A percentile compares a stretch with the other conserved stretches of the same genome.
Conservation (phyloP, 2,113 vertebrate species). For the Physeter macrocephalus region DNA sequence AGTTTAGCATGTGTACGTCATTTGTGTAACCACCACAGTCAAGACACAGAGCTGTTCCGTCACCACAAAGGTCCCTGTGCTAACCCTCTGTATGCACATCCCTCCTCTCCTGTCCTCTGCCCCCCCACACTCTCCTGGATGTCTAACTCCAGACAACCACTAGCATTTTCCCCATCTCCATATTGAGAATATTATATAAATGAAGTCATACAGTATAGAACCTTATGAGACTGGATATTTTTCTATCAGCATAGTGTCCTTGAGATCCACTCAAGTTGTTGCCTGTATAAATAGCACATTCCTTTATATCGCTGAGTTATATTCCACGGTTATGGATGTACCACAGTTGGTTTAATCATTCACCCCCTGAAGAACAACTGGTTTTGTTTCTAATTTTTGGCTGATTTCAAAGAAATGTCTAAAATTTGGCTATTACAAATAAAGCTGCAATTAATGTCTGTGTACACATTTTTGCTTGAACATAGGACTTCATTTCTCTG, state of each 20-base stretch:
- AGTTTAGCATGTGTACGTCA: fast-evolving
- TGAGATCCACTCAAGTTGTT: not conserved
- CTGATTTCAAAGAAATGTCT: not conserved
- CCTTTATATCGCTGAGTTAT: not conserved
- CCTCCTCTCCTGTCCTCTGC: fast-evolving
- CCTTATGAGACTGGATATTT: not conserved
- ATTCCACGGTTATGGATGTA: not conserved
- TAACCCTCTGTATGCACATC: fast-evolving
- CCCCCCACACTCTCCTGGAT: not conserved
- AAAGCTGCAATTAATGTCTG: not conserved
- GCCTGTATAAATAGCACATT: not conserved
- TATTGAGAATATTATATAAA: not conserved
- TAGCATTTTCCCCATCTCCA: not conserved
- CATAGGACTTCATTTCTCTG: not conserved
- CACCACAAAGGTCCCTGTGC: not conserved
- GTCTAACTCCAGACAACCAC: not conserved
- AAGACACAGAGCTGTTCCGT: not conserved
- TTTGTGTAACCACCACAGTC: not conserved
- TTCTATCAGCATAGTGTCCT: not conserved
- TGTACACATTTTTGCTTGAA: not conserved
- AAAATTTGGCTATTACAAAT: not conserved
- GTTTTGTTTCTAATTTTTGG: not conserved
- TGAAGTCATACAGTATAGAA: not conserved
- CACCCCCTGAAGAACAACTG: not conserved
- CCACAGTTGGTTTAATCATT: not conserved